Percentiles rank a stretch among this genome's conserved stretches.
Evolutionary conservation across 2,888 invertebrate genomes (phyloP).

Genomic region (Chaetogeoica ovagalla): DNA sequence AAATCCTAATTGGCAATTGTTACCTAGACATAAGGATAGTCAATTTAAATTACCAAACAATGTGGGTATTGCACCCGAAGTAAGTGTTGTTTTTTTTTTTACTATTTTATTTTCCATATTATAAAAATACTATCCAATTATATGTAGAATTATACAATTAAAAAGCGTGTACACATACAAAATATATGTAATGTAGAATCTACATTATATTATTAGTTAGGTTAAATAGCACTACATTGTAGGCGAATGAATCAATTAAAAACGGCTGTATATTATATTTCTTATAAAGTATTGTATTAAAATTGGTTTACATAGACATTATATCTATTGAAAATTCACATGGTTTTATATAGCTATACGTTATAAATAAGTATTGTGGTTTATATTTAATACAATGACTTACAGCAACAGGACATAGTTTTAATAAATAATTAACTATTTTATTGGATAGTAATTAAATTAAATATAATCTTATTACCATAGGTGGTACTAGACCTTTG

Average conservation of each 20-base stretch:
- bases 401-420: no score
- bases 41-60: conserved; percentile 50
- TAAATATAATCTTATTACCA: no score
- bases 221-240: neutral
- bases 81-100: neutral
- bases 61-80: conserved; percentile 43
- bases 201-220: neutral
- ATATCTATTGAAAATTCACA: neutral
- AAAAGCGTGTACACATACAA: neutral
- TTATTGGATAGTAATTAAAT: no score
- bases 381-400: no score
- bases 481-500: no score
- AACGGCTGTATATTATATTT: neutral
- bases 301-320: neutral
- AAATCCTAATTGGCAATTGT: conserved; percentile 50
- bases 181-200: neutral
- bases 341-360: no score
- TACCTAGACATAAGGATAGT: conserved; percentile 46
- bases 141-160: neutral
- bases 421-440: no score
- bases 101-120: neutral
- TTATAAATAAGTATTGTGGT: no score
- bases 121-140: neutral
- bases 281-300: neutral
- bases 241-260: neutral